Evolutionary conservation across 1,140 invertebrate species (phyloP).

Genomic region (Euwallacea fornicatus): DNA sequence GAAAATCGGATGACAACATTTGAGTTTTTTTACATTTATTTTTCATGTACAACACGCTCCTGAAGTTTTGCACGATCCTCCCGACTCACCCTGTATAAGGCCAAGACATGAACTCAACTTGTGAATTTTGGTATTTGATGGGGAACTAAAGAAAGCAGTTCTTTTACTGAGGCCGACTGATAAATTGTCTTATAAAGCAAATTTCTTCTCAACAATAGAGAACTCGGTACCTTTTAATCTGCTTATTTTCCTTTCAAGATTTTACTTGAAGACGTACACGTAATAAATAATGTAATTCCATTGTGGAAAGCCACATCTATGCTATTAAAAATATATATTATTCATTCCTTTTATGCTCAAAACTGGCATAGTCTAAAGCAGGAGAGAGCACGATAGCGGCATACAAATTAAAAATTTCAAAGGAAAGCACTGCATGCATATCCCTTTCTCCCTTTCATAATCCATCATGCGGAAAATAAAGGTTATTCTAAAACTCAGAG

Average conservation of each 20-base stretch:
- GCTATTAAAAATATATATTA: not conserved
- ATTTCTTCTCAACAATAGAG: not conserved
- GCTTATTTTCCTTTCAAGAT: not conserved
- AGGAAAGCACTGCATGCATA: conserved; percentile 17
- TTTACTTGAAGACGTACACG: not conserved
- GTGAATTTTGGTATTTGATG: conserved; percentile 44
- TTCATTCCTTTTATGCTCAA: not conserved
- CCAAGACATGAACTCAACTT: conserved; percentile 47
- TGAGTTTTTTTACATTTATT: too few relatives aligned
- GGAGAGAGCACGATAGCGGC: conserved; percentile 6
- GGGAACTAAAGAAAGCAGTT: conserved; percentile 27
- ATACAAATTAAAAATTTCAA: conserved; percentile 14
- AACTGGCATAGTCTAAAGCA: not conserved
- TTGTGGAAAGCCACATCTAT: not conserved
- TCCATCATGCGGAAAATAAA: conserved; percentile 26
- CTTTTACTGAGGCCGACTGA: conserved; percentile 10
- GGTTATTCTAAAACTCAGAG: conserved; percentile 22
- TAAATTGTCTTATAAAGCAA: not conserved
- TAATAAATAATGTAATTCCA: not conserved
- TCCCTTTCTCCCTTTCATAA: conserved; percentile 18
- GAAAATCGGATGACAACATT: too few relatives aligned
- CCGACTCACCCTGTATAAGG: too few relatives aligned
- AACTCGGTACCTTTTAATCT: not conserved
- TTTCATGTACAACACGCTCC: too few relatives aligned
- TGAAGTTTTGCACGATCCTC: too few relatives aligned